Evolutionary conservation across 1,140 invertebrate genomes (phyloP).

Genomic region (Tenebrio molitor): DNA sequence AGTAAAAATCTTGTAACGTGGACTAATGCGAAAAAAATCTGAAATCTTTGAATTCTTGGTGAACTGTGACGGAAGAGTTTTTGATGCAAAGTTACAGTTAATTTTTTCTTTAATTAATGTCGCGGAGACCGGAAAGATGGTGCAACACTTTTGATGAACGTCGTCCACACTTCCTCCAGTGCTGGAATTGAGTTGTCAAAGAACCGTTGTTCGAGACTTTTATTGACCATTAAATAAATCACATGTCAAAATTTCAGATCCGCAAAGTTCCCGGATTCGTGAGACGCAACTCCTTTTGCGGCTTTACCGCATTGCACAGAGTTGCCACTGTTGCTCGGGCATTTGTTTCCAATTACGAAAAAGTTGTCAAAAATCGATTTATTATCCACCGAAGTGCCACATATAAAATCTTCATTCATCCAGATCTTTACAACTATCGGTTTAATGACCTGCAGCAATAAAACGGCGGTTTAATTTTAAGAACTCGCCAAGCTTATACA

Average conservation of each 20-base stretch:
- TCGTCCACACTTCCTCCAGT: slow-evolving; percentile 18
- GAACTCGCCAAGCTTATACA: slow-evolving; percentile 36
- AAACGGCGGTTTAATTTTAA: slow-evolving; percentile 37
- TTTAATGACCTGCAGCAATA: slow-evolving; percentile 35
- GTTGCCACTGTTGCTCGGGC: neutral
- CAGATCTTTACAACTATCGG: slow-evolving; percentile 27
- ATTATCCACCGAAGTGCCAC: neutral
- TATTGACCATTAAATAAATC: slow-evolving; percentile 19
- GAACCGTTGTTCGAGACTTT: slow-evolving; percentile 5
- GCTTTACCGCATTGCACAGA: no score
- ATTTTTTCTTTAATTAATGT: slow-evolving; percentile 26
- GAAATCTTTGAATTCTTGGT: no score
- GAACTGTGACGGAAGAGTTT: neutral
- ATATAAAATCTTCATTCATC: slow-evolving; percentile 33
- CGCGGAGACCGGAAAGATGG: slow-evolving; percentile 22
- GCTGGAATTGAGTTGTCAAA: slow-evolving; percentile 11
- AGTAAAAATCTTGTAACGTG: no score
- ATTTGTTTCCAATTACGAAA: slow-evolving; percentile 5
- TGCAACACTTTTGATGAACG: neutral
- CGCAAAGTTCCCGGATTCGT: neutral
- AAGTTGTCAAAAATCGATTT: slow-evolving; percentile 18
- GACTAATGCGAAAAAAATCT: no score
- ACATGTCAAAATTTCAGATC: slow-evolving; percentile 15
- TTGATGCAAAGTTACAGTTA: slow-evolving; percentile 3
- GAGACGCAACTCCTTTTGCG: no score